Base-by-base conservation (phyloP, 2,797 vertebrate genomes). In the Hemitrygon akajei region DNA sequence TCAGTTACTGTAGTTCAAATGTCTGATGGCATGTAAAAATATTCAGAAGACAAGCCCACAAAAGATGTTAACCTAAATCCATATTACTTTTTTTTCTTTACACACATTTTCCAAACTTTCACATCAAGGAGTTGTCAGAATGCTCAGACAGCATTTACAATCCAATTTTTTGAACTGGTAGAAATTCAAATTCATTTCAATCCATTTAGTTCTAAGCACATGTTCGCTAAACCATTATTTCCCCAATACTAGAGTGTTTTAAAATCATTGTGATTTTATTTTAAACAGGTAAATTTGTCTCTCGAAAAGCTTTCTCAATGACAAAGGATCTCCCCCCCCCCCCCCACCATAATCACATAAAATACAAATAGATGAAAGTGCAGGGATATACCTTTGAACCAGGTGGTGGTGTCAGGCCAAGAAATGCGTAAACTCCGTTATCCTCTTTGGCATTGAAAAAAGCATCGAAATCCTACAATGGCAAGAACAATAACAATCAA, bases 381-480 rank as follows among this genome's bases (percentile, higher is more conserved):
- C 27, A 22, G 34, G n/a, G n/a, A 34, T 97, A 94, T 96, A 99
- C 99, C 99, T 98, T 98, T 95, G 97, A 98, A 93, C 98, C 98
- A 94, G 97, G 97, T 95, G 99, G 98, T 95, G 98, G 97, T 82
- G 98, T 95, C 95, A 99, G 97, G 18, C 99, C 98, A 94, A 99
- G 96, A 95, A 99, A 99, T 27, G 98, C 95, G 95, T 97, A 98
- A 94, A 99, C 98, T 56, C 97, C 94, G 95, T 99, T 99, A 95
- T 98, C 98, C 96, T 99, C 99, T 96, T 99, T 99, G 93, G 99
- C 99, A 94, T 98, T 97, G 94, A 99, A 99, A 96, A 99, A 99
- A 2, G 98, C 99, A 34, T 99, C 98, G 66, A 99, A 99, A 96
- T 99, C 99, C 99, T 99, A 95, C 30, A 96, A 30, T 47, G 30